Percentiles rank a stretch among this genome's conserved stretches.
These are phyloP conservation scores for Chesias legatella DNA, from an alignment of 2,888 invertebrate genomes.

Conservation along the genomic window DNA sequence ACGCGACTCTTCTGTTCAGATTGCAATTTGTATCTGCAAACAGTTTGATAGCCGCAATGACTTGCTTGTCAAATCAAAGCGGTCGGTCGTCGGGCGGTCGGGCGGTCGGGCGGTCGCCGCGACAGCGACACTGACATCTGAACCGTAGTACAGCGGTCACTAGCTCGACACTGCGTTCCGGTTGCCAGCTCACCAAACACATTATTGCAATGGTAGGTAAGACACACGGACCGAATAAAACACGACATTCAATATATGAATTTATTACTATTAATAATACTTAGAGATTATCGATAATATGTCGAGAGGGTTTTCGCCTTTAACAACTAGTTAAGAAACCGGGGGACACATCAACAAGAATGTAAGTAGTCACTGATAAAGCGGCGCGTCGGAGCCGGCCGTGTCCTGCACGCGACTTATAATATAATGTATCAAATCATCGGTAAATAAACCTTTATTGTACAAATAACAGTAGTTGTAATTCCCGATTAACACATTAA, in stretches of 20 bases:
- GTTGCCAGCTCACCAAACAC: conserved; percentile 14
- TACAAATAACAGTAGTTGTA: conserved; percentile 26
- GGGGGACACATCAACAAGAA: conserved; percentile 33
- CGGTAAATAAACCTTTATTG: conserved; percentile 20
- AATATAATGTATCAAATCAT: conserved; percentile 26
- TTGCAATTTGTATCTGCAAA: conserved; percentile 5
- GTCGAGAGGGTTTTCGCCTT: conserved; percentile 25
- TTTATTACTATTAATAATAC: conserved; percentile 66
- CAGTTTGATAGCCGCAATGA: not conserved
- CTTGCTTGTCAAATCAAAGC: conserved; percentile 11
- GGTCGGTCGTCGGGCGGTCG: no score
- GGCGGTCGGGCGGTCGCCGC: no score
- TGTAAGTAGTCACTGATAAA: conserved; percentile 1
- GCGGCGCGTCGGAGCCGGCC: no score
- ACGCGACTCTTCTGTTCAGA: conserved; percentile 6
- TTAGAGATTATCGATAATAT: conserved; percentile 55
- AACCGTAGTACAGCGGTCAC: not conserved
- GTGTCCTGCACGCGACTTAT: no score
- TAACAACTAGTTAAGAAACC: conserved; percentile 31
- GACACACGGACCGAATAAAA: conserved; percentile 31
- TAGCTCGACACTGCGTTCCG: not conserved
- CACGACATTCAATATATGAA: conserved; percentile 56
- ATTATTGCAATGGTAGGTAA: conserved; percentile 15
- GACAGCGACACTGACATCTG: no score
- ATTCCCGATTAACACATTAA: conserved; percentile 17